These are phyloP conservation scores for Psylliodes chrysocephalus DNA, from an alignment of 2,888 invertebrate genomes.

Conservation along the genomic window DNA sequence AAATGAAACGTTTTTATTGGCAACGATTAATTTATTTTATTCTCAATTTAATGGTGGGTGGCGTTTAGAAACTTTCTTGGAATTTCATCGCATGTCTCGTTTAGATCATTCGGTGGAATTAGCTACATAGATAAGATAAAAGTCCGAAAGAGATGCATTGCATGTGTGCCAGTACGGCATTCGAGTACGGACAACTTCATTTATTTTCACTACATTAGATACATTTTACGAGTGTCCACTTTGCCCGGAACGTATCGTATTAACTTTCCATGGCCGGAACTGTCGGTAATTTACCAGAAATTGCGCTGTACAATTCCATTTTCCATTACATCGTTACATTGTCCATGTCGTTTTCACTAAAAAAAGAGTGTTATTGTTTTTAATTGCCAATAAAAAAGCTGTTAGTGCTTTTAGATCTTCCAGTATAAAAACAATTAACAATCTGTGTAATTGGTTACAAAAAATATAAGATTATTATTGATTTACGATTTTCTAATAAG, in stretches of 20 bases:
- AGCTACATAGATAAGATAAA: conserved; percentile 7
- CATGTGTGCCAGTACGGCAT: background rate
- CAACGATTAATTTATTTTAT: too few relatives aligned
- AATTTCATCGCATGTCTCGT: background rate
- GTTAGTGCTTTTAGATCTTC: background rate
- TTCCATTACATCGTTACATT: conserved; percentile 41
- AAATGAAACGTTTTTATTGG: too few relatives aligned
- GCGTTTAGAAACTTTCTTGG: too few relatives aligned
- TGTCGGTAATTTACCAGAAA: conserved; percentile 40
- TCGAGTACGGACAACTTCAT: conserved; percentile 3
- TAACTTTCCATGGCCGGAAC: conserved; percentile 37
- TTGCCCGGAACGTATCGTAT: conserved; percentile 47
- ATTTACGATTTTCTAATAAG: too few relatives aligned
- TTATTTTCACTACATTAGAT: conserved; percentile 41
- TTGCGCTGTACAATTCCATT: conserved; percentile 35
- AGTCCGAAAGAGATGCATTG: background rate
- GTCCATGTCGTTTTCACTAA: conserved; percentile 21
- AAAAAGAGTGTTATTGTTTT: conserved; percentile 29
- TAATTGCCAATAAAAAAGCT: conserved; percentile 15
- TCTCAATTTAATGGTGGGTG: too few relatives aligned
- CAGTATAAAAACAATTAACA: background rate
- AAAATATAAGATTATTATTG: background rate
- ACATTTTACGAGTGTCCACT: conserved; percentile 49
- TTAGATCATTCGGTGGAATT: conserved; percentile 4
- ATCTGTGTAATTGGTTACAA: background rate